Base-by-base conservation (phyloP, 2,888 invertebrate species). In the Nomada ferruginata region DNA sequence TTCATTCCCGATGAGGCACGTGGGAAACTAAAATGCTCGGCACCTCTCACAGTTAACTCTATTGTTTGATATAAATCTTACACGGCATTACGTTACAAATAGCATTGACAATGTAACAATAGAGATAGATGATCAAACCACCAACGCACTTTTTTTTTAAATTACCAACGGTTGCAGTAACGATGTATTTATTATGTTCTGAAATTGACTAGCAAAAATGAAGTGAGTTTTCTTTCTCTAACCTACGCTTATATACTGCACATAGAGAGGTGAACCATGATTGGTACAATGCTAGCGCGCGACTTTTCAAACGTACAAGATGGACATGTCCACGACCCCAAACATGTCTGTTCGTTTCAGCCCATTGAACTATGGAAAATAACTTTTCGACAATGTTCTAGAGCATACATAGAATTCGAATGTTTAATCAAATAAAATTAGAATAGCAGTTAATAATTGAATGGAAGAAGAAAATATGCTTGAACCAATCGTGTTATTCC, bases 101-200 rank as follows among this genome's bases (percentile, higher is more conserved):
- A 64, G 69, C 80, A 76, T 61, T 55, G 64, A 63, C 61, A 66
- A 83, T 70, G 57, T 63, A 76, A 73, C 65, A 47, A 72, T 52
- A 76, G 69, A 80, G 80, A 66, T 70, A 83, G 80, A 82, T 73
- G 72, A 60, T 64, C 69, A 70, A 69, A 73, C 80, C 80, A 29
- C 26, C 53, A 66, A 63, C 59, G 64, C 29, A 68, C 36, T 59
- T 82, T 72, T 79, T 80, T 79, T 79, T 80, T 52, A 61, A 66
- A 79, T 61, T 71, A 68, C 82, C 79, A 68, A 71, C 73, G 53
- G 71, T 69, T 63, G 10, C 57, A 66, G 47, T 79, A 79, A 65
- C 55, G 57, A 75, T 66, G 61, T n/a, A 53, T 76, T 50, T 23
- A 60, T 79, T 66, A 79, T 57, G 65, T 29, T 71, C 77, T 65